Conservation (phyloP, 2,888 invertebrate species). For the Microplitis deprimator region DNA sequence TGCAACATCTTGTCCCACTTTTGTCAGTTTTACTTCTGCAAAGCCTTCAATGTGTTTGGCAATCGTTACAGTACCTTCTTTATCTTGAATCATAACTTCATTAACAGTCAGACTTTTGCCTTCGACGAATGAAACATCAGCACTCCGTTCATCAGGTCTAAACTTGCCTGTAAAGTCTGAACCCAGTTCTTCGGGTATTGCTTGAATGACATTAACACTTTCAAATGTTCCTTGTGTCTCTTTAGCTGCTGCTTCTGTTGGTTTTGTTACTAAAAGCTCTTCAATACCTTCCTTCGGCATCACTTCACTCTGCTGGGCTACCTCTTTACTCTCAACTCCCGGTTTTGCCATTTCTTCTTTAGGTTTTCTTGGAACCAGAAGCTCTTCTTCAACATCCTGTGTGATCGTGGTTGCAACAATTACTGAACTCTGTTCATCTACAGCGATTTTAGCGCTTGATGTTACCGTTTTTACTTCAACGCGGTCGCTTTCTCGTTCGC, state of each 20-base stretch:
- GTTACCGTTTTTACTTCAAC: conserved; percentile 58
- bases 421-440: conserved; percentile 67
- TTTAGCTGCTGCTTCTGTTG: conserved; percentile 68
- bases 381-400: conserved; percentile 56
- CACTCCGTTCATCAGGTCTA: conserved; percentile 60
- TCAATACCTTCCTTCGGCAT: conserved; percentile 57
- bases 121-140: conserved; percentile 62
- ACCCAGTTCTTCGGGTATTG: conserved; percentile 57
- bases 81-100: conserved; percentile 67
- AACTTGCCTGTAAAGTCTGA: conserved; percentile 54
- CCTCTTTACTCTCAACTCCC: conserved; percentile 67
- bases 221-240: conserved; percentile 72
- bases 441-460: conserved; percentile 67
- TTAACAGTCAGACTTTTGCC: conserved; percentile 64
- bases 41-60: conserved; percentile 52
- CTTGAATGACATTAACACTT: conserved; percentile 70
- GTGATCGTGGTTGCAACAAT: conserved; percentile 56
- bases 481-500: conserved; percentile 71
- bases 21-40: conserved; percentile 54
- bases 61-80: conserved; percentile 59
- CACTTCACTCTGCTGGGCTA: conserved; percentile 68
- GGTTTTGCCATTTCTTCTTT: conserved; percentile 63
- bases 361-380: conserved; percentile 50
- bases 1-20: conserved; percentile 64
- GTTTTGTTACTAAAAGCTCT: conserved; percentile 59